Base-by-base conservation (phyloP, 2,888 invertebrate species). In the Argynnis bischoffii region DNA sequence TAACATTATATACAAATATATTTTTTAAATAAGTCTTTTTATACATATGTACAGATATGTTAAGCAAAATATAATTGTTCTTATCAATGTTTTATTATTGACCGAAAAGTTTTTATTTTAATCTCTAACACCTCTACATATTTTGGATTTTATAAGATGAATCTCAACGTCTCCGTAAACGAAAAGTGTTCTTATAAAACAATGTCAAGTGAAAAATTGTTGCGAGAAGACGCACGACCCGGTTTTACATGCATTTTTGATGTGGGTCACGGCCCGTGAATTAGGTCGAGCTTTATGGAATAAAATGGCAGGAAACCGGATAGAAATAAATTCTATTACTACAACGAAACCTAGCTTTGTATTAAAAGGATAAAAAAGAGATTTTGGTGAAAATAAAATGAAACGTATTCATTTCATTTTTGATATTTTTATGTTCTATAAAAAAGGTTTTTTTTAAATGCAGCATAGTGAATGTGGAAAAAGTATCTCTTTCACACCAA, bases 241-340 rank as follows among this genome's bases (percentile, higher is more conserved):
- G 59, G 53, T 67, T 67, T 63, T 61, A 56, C 77, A 78, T 82
- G 79, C 77, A 79, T 73, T 73, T 78, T 77, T 78, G 74, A 85
- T 85, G 67, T 84, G 70, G 87, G 87, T 85, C 85, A 86, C 71
- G 81, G 82, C 76, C 79, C 75, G 63, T 78, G 74, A 81, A 77
- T 83, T 82, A 78, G 83, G 72, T 69, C 74, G 74, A 69, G 67
- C 71, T 72, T 72, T 69, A 66, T 72, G 69, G 69, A 55, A 70
- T 71, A 56, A 67, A 72, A 72, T 70, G 67, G 54, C 61, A 63
- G 67, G 35, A 69, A 66, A 70, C 50, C 57, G 69, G 65, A 66
- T 67, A 31, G 63, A 72, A 66, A 67, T 63, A 60, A 64, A 69
- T 69, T 69, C 63, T 56, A 70, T 68, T 67, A 67, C 63, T 60